Percentiles rank a stretch among this genome's conserved stretches.
phyloP scores from a whole-genome alignment of 2,113 vertebrate species.

The Apodemus speciosus region DNA sequence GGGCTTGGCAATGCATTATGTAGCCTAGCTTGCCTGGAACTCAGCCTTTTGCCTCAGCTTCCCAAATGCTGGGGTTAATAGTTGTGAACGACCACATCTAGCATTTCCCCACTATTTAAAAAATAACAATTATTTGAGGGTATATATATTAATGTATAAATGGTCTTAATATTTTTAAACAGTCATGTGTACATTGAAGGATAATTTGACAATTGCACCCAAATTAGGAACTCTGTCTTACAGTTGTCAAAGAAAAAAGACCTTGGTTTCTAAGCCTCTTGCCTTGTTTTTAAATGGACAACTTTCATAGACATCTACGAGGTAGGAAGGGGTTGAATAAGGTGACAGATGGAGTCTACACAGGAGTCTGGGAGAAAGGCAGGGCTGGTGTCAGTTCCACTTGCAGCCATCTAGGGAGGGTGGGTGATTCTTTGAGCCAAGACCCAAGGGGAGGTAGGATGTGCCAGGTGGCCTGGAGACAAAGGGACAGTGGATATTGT shows the following conservation, averaged over 20 bases:
- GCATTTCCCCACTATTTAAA: neutral
- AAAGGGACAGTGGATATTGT: neutral
- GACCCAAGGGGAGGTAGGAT: neutral
- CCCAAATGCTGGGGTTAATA: neutral
- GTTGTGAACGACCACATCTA: neutral
- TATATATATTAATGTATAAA: conserved; percentile 14
- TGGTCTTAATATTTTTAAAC: conserved; percentile 15
- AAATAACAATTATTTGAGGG: neutral
- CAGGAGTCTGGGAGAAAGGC: neutral
- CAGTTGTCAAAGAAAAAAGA: neutral
- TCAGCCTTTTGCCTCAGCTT: neutral
- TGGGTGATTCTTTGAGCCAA: neutral
- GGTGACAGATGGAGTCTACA: neutral
- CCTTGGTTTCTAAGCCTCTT: neutral
- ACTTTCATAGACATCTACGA: neutral
- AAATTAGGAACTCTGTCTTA: conserved; percentile 6
- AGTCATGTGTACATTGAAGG: neutral
- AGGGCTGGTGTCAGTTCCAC: neutral
- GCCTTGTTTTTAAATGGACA: conserved; percentile 4
- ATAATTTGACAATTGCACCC: neutral
- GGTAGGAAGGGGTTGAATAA: neutral
- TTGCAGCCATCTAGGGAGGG: neutral
- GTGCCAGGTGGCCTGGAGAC: neutral
- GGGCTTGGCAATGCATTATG: neutral
- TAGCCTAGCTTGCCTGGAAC: neutral